phyloP scores from a whole-genome alignment of 2,888 invertebrate species.

The Melieria omissa region DNA sequence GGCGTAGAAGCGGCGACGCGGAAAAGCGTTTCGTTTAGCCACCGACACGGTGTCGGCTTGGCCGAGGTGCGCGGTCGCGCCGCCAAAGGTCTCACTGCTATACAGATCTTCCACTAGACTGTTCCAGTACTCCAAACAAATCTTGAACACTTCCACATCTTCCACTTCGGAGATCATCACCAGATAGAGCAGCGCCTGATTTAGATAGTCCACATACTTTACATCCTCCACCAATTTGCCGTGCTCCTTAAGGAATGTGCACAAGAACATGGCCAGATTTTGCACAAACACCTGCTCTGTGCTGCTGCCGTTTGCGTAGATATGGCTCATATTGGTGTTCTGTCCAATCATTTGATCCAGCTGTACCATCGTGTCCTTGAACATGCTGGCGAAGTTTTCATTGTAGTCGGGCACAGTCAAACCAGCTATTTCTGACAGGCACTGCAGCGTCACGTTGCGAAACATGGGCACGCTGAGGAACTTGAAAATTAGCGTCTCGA shows the following conservation, averaged over 20 bases:
- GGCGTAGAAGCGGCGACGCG: constrained; percentile 79
- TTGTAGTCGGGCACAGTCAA: constrained; percentile 91
- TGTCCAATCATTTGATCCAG: constrained; percentile 92
- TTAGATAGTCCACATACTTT: constrained; percentile 78
- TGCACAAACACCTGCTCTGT: constrained; percentile 99
- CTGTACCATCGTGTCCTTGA: constrained; percentile 92
- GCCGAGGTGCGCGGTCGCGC: constrained; percentile 54
- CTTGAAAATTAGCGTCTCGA: constrained; percentile 93
- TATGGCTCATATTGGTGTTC: constrained; percentile 91
- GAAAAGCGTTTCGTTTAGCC: constrained; percentile 61
- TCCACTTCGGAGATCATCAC: constrained; percentile 97
- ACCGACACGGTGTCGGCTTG: constrained; percentile 55
- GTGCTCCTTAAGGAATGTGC: constrained; percentile 96
- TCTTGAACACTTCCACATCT: constrained; percentile 99
- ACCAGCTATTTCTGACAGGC: constrained; percentile 97
- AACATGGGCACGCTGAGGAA: constrained; percentile 98
- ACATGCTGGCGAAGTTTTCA: constrained; percentile 89
- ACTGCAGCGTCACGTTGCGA: constrained; percentile 97
- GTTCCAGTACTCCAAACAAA: constrained; percentile 99
- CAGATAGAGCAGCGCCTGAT: constrained; percentile 87
- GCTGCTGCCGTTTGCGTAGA: constrained; percentile 93
- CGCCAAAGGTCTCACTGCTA: constrained; percentile 79
- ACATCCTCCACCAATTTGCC: constrained; percentile 88
- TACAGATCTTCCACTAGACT: constrained; percentile 92
- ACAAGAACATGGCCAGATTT: constrained; percentile 96